Conservation (phyloP, 1,140 invertebrate genomes). For the Hyposmocoma kahamanoa region DNA sequence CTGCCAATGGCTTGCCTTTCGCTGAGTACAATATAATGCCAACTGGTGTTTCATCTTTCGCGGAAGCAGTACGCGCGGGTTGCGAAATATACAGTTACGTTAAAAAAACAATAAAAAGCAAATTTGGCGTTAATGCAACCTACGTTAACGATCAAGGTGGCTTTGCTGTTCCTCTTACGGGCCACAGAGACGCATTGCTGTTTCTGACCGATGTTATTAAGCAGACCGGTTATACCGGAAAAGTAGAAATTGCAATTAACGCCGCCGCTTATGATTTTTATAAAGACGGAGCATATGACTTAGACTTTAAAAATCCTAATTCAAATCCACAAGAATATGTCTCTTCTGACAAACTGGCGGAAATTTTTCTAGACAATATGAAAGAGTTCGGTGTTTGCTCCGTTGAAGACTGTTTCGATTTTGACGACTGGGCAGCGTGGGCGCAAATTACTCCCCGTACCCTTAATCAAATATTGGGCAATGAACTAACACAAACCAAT, state of each 20-base stretch:
- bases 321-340: constrained; percentile 87
- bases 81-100: constrained; percentile 96
- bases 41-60: constrained; percentile 89
- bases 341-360: constrained; percentile 84
- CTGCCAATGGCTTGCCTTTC: constrained; percentile 98
- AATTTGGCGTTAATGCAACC: constrained; percentile 92
- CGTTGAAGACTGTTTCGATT: constrained; percentile 97
- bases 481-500: constrained; percentile 93
- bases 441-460: constrained; percentile 83
- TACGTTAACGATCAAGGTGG: constrained; percentile 98
- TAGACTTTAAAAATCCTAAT: constrained; percentile 97
- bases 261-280: constrained; percentile 96
- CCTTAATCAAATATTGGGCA: constrained; percentile 90
- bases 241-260: constrained; percentile 96
- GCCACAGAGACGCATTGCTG: constrained; percentile 92
- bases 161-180: constrained; percentile 96
- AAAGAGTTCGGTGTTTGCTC: constrained; percentile 95
- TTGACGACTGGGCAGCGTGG: constrained; percentile 97
- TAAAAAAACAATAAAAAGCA: constrained; percentile 92
- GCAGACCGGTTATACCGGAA: constrained; percentile 92
- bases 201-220: constrained; percentile 94
- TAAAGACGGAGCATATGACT: constrained; percentile 90
- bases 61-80: constrained; percentile 98
- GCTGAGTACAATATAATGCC: constrained; percentile 97
- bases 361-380: constrained; percentile 92